Base-by-base conservation (phyloP, 35 echinoderm and acorn worm species). In the Holothuria glaberrima region DNA sequence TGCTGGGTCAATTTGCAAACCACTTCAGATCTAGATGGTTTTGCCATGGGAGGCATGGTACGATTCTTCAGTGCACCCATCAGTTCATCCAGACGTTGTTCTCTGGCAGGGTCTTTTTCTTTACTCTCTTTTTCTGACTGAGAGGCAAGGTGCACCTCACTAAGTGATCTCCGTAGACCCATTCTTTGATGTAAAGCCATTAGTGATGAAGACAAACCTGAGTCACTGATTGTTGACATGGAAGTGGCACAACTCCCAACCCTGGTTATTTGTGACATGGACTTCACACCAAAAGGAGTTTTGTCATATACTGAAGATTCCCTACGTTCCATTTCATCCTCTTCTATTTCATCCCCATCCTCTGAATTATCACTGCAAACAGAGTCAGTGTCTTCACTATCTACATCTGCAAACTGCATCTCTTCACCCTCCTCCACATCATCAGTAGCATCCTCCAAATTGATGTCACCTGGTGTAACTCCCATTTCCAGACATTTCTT, bases 1-100 rank as follows among this genome's bases (percentile, higher is more conserved):
- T 99, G 97, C 71, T 93, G 94, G 21, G 92, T 92, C 10, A 99
- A 85, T 75, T 99, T 99, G 32, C 97, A 91, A 20, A 99, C 97
- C 27, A 99, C 97, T 77, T 99, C 97, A 32, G 97, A 99, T 30
- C 93, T 85, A 5, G 97, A 91, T 12, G 92, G 90, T 91, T 99
- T 99, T 31, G 59, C 56, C n/a, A 81, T 57, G 34, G 68, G 91
- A 32, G 86, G 68, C 44, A 86, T 85, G 14, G 91, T 79, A 19
- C 85, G 32, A 59, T 78, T 76, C 38, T 92, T 76, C 71, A 92
- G 59, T 67, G 83, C 83, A 16, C 83, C 85, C 36, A 92, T 92
- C 32, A 92, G 36, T 31, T 78, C 85, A 66, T 87, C 91, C 9
- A 92, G 57, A 17, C 91, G 30, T 66, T 76, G 48, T 68, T 77